Evolutionary conservation across 53 echinoderm and acorn worm species (phyloP), one percentile per base, ranked within the genome.

Genomic region (Zoroaster sp.): DNA sequence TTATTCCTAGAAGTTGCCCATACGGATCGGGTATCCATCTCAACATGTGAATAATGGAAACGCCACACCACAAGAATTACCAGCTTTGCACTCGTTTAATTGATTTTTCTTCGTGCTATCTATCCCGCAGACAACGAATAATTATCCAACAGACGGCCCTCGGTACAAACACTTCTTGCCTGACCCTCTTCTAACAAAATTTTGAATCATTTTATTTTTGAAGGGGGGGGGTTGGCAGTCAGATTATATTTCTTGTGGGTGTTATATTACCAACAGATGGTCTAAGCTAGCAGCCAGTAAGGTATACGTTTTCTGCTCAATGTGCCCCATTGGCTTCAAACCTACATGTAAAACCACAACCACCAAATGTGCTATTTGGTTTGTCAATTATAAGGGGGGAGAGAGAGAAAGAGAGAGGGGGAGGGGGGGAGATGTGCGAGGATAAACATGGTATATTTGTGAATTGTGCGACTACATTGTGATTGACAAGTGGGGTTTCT

Each of bases 251-350:
- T 85, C 85, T 69, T 45, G 85, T 85, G 85, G 85, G 85, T 85
- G 85, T 85, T 85, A 49, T n/a, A 71, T 85, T 85, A 70, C 85
- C 25, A 85, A 45, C 85, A 85, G 85, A 85, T 85, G 85, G 85
- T 38, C 47, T 70, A 33, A 69, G 49, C 85, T 38, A 82, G n/a
- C 68, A 67, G 67, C 46, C 35, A 49, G 51, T 69, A 71, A 51
- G 70, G 85, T 69, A 34, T 69, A 85, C 69, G 85, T 85, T 85
- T 85, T 71, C 82, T 18, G 4, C 31, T 28, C 7, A 31, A 13
- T 41, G 7, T 17, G 18, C 70, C 85, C 49, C 36, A 21, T 21
- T 49, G 70, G 34, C 37, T 25, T 49, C 4, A 85, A 69, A 85
- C 85, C 85, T 85, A 45, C 46, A 85, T 59, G 63, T 59, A 25